Conservation (phyloP, 2,888 invertebrate genomes). For the Blastobasis lacticolella region DNA sequence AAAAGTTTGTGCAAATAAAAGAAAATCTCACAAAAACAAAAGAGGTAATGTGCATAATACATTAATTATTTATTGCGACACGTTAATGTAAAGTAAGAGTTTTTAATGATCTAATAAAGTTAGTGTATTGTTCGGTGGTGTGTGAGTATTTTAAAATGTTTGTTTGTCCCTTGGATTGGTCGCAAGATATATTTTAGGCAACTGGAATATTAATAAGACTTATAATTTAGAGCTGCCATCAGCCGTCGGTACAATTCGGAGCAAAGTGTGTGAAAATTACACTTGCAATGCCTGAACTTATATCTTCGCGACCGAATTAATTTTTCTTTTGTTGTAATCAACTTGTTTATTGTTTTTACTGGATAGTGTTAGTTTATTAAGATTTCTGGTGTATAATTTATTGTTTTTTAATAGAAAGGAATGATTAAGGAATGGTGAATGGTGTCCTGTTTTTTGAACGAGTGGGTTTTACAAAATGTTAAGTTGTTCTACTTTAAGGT, state of each 20-base stretch:
- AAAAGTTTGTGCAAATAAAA: slow-evolving; percentile 31
- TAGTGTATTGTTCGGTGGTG: slow-evolving; percentile 21
- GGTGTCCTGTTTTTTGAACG: neutral
- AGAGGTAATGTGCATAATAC: slow-evolving; percentile 48
- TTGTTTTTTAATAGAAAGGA: slow-evolving; percentile 5
- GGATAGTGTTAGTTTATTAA: slow-evolving; percentile 18
- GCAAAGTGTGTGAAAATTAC: too few relatives aligned
- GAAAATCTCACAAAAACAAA: slow-evolving; percentile 25
- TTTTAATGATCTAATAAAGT: slow-evolving; percentile 19
- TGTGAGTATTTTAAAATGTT: slow-evolving; percentile 22
- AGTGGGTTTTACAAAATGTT: too few relatives aligned
- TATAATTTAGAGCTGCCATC: too few relatives aligned
- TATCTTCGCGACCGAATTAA: slow-evolving; percentile 4
- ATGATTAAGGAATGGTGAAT: neutral
- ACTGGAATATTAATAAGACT: neutral
- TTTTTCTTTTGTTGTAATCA: slow-evolving; percentile 28
- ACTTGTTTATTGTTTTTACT: slow-evolving; percentile 29
- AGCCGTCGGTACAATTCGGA: too few relatives aligned
- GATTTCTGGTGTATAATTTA: slow-evolving; percentile 15
- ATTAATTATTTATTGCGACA: slow-evolving; percentile 17
- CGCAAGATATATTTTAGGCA: slow-evolving; percentile 24
- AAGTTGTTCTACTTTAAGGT: slow-evolving; percentile 17
- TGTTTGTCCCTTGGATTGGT: slow-evolving; percentile 23
- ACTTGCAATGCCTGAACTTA: slow-evolving; percentile 1
- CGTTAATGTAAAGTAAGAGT: slow-evolving; percentile 27